phyloP scores from a whole-genome alignment of 2,113 vertebrate genomes.

The Tiliqua scincoides region DNA sequence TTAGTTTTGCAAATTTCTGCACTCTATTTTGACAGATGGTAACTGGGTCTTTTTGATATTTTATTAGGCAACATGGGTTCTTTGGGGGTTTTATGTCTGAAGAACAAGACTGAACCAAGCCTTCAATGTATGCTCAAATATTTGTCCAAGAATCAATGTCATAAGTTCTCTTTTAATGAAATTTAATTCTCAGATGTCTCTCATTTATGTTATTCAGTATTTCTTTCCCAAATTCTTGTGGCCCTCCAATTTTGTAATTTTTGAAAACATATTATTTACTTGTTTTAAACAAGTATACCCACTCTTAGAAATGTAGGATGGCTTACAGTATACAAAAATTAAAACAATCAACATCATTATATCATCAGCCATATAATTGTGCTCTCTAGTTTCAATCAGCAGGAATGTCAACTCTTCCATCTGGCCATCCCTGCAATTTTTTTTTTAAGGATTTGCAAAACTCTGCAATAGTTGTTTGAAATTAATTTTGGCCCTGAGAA shows the following conservation, averaged over 20 bases:
- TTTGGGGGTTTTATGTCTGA: not conserved
- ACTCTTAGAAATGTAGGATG: no score
- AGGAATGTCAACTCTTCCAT: not conserved
- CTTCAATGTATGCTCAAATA: not conserved
- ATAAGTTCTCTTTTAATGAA: not conserved
- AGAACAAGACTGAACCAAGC: not conserved
- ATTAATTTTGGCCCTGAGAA: not conserved
- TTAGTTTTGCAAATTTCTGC: slow-evolving; percentile 8
- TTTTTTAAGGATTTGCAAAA: not conserved
- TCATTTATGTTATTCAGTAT: not conserved
- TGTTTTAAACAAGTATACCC: no score
- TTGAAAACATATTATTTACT: not conserved
- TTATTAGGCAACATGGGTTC: not conserved
- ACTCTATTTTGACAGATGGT: not conserved
- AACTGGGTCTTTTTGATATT: not conserved
- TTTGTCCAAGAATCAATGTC: not conserved
- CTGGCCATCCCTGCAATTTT: not conserved
- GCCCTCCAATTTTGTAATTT: not conserved
- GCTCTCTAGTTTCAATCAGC: not conserved
- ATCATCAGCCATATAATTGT: not conserved
- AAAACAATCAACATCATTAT: no score
- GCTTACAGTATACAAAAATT: no score
- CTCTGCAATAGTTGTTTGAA: not conserved
- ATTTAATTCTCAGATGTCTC: not conserved
- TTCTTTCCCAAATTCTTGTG: not conserved